Evolutionary conservation across 2,113 vertebrate species (phyloP).

Genomic region (Heterochromis multidens): DNA sequence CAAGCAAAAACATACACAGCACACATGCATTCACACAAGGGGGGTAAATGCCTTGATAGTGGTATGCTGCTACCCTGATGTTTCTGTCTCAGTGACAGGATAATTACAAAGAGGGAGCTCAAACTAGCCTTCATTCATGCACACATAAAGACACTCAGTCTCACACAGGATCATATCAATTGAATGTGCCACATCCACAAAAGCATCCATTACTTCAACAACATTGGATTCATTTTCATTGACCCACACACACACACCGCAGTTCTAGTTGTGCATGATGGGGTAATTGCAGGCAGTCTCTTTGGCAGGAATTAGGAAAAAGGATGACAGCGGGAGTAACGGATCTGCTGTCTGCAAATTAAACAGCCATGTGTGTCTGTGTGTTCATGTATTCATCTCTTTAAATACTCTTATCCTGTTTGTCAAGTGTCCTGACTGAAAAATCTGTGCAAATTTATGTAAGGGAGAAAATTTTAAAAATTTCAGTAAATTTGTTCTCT

Average conservation of each 20-base stretch:
- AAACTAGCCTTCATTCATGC: constrained; percentile 49
- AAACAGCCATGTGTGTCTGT: constrained; percentile 37
- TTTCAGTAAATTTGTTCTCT: no score
- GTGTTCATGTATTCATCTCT: constrained; percentile 22
- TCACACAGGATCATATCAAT: constrained; percentile 19
- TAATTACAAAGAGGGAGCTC: constrained; percentile 61
- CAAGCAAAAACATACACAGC: neutral
- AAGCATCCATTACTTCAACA: constrained; percentile 5
- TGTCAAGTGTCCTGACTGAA: constrained; percentile 7
- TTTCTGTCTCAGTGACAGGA: constrained; percentile 62
- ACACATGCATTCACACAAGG: constrained; percentile 13
- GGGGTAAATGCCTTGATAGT: constrained; percentile 63
- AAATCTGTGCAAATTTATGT: constrained; percentile 4
- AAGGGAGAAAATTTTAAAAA: constrained; percentile 15
- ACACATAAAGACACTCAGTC: neutral
- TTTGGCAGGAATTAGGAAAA: constrained; percentile 63
- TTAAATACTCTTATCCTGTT: constrained; percentile 19
- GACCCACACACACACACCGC: constrained; percentile 27
- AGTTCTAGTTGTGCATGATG: constrained; percentile 43
- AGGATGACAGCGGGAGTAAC: constrained; percentile 49
- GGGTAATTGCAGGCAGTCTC: constrained; percentile 59
- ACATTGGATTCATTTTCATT: constrained; percentile 33
- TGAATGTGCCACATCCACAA: constrained; percentile 8
- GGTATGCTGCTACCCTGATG: constrained; percentile 36
- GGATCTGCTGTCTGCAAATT: constrained; percentile 49